Conservation (phyloP, 2,797 vertebrate species). For the Danionella dracula region DNA sequence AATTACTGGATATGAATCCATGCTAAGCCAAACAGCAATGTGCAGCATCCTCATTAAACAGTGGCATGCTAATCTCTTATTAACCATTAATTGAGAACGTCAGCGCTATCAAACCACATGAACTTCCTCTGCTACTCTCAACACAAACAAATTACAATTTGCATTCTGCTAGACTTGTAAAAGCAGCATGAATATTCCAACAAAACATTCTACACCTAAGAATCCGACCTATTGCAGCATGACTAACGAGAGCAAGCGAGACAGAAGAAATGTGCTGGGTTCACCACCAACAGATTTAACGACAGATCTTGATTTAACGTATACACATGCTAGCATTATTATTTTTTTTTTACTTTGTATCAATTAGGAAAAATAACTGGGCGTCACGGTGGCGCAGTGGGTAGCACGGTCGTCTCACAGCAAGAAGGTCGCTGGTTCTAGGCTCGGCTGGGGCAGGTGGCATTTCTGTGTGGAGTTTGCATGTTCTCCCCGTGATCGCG, state of each 20-base stretch:
- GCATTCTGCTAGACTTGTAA: slow-evolving; percentile 1
- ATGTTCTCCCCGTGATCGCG: too few relatives aligned
- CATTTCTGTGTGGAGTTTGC: too few relatives aligned
- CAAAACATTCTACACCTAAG: slow-evolving; percentile 1
- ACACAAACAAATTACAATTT: slow-evolving; percentile 50
- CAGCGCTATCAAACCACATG: slow-evolving; percentile 58
- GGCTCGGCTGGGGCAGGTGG: too few relatives aligned
- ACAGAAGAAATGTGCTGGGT: too few relatives aligned
- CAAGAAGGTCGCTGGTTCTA: too few relatives aligned
- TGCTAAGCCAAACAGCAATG: slow-evolving; percentile 51
- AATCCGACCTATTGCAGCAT: background rate
- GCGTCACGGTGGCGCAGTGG: too few relatives aligned
- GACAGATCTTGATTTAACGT: too few relatives aligned
- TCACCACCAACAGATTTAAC: too few relatives aligned
- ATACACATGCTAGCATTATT: too few relatives aligned
- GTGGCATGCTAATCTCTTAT: slow-evolving; percentile 51
- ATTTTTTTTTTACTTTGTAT: too few relatives aligned
- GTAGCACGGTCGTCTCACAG: too few relatives aligned
- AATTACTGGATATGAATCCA: slow-evolving; percentile 40
- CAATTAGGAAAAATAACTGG: too few relatives aligned
- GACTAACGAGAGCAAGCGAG: slow-evolving; percentile 49
- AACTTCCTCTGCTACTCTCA: slow-evolving; percentile 46
- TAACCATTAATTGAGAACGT: slow-evolving; percentile 50
- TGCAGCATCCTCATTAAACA: slow-evolving; percentile 49
- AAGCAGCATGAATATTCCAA: background rate